Conservation (phyloP, 2,888 invertebrate species). For the Camponotus fellah region DNA sequence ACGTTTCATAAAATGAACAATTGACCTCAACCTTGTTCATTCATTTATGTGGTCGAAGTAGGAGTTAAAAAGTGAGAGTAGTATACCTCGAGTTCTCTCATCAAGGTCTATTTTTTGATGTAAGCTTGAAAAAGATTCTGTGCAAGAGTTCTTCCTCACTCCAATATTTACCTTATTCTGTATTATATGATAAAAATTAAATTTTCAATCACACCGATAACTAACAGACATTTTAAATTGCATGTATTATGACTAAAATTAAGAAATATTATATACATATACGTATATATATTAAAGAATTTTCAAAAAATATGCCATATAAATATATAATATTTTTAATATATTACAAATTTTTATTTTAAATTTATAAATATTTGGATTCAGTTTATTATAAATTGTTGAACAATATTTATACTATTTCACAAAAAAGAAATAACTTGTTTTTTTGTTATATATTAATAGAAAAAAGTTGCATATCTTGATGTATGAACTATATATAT, state of each 20-base stretch:
- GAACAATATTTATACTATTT: background rate
- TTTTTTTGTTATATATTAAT: constrained; percentile 13
- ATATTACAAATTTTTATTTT: background rate
- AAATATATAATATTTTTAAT: no score
- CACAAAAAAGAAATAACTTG: constrained; percentile 9
- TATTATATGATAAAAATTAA: background rate
- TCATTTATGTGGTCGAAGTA: no score
- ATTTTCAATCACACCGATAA: background rate
- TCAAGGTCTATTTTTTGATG: no score
- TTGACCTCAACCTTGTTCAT: no score
- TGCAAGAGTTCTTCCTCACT: no score
- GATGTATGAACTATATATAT: background rate
- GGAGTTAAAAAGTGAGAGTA: no score
- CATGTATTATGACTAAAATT: background rate
- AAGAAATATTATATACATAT: background rate
- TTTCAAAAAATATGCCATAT: no score
- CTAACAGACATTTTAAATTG: background rate
- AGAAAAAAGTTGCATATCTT: constrained; percentile 18
- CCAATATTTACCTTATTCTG: no score
- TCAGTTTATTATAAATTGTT: background rate
- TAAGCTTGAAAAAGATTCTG: no score
- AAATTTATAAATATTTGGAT: background rate
- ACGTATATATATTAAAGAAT: background rate
- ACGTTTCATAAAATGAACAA: background rate
- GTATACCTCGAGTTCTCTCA: no score